Evolutionary conservation across 2,797 vertebrate genomes (phyloP).

Genomic region (Premnoplex brunnescens): DNA sequence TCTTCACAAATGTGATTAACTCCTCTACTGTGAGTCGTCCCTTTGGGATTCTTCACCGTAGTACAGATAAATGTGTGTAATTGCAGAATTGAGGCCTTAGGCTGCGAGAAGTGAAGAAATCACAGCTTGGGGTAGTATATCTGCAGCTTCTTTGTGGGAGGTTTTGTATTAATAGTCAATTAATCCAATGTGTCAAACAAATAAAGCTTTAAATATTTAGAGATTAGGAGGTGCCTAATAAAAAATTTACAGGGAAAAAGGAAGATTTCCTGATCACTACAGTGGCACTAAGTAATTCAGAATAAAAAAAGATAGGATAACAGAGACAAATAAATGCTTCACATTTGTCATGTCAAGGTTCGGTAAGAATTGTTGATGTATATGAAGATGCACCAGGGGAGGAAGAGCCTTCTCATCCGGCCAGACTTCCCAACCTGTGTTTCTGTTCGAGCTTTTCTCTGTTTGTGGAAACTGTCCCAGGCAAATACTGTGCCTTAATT

Average conservation of each 20-base stretch:
- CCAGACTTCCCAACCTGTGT: not conserved
- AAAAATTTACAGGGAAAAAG: not conserved
- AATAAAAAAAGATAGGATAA: not conserved
- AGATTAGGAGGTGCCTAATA: not conserved
- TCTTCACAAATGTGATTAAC: not conserved
- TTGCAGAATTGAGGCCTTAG: constrained; percentile 1
- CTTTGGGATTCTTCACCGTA: not conserved
- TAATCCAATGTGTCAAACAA: constrained; percentile 18
- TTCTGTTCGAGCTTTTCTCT: not conserved
- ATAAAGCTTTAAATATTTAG: not conserved
- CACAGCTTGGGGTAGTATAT: not conserved
- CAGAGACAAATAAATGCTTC: not conserved
- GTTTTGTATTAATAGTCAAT: not conserved
- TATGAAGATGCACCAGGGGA: not conserved
- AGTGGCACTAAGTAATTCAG: not conserved
- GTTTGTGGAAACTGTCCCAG: not conserved
- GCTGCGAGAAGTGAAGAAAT: not conserved
- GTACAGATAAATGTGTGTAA: constrained; percentile 6
- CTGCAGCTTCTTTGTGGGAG: not conserved
- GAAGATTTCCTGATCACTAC: not conserved
- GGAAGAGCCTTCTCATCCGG: not conserved
- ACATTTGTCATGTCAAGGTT: not conserved
- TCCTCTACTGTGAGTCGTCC: not conserved
- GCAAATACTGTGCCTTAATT: not conserved
- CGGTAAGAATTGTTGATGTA: not conserved